Evolutionary conservation across 1,140 invertebrate species (phyloP).

Genomic region (Zaprionus taronus): DNA sequence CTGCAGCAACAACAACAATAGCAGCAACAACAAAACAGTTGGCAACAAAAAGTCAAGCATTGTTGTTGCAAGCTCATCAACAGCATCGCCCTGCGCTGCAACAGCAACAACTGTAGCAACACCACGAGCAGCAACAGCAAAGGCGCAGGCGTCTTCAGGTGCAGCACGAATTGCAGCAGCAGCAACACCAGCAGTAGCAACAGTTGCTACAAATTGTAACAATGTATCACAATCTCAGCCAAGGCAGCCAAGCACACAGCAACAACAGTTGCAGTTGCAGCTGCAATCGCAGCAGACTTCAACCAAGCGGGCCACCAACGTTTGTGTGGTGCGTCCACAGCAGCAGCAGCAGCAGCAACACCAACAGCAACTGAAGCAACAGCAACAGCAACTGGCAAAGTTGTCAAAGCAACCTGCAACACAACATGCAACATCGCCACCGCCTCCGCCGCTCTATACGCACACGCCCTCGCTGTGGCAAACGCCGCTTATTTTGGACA

Average conservation of each 20-base stretch:
- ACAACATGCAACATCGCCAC: constrained; percentile 33
- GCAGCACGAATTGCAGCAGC: constrained; percentile 30
- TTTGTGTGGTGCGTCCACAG: constrained; percentile 78
- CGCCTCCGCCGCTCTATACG: constrained; percentile 66
- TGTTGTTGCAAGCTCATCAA: constrained; percentile 46
- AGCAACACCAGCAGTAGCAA: constrained; percentile 31
- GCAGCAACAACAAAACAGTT: constrained; percentile 32
- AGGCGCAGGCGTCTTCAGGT: constrained; percentile 25
- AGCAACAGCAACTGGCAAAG: constrained; percentile 45
- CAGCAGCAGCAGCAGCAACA: constrained; percentile 64
- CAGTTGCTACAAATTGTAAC: constrained; percentile 75
- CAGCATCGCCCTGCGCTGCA: constrained; percentile 40
- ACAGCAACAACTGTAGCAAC: constrained; percentile 46
- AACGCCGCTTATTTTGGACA: constrained; percentile 77
- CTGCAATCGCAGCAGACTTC: constrained; percentile 67
- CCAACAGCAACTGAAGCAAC: constrained; percentile 54
- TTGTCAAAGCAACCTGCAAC: constrained; percentile 29
- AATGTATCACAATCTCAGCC: constrained; percentile 78
- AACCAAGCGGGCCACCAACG: constrained; percentile 69
- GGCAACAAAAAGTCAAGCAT: constrained; percentile 43
- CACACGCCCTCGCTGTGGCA: constrained; percentile 81
- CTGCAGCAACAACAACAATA: constrained; percentile 21
- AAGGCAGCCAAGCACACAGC: constrained; percentile 56
- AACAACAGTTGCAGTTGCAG: constrained; percentile 42
- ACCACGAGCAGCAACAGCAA: constrained; percentile 45